A percentile compares a stretch with the other conserved stretches of the same genome.
phyloP scores from a whole-genome alignment of 1,140 invertebrate genomes.

The Phortica variegata region DNA sequence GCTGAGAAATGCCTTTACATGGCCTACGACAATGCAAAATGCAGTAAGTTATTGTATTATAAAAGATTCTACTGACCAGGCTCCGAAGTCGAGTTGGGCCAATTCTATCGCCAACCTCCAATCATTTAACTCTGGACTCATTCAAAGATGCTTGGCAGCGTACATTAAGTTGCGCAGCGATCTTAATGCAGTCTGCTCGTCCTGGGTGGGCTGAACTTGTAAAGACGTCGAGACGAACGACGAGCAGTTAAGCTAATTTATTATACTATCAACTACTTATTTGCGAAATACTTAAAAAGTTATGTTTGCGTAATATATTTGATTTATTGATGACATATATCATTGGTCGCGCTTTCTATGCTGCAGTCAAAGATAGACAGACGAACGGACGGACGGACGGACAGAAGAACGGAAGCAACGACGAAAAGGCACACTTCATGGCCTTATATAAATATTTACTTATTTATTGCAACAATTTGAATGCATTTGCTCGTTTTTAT shows the following conservation, averaged over 20 bases:
- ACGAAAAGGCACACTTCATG: too few species aligned
- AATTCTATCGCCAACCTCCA: conserved; percentile 2
- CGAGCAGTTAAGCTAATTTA: conserved; percentile 39
- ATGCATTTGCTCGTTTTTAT: too few species aligned
- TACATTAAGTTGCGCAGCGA: conserved; percentile 33
- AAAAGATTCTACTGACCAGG: too few species aligned
- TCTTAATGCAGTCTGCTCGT: conserved; percentile 2
- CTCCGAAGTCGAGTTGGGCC: too few species aligned
- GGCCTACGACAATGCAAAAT: conserved; percentile 26
- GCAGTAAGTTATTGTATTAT: conserved; percentile 1
- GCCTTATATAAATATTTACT: conserved; percentile 6
- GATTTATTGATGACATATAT: conserved; percentile 48
- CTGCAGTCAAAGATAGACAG: not conserved
- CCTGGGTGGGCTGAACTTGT: too few species aligned
- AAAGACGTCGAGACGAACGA: conserved; percentile 9
- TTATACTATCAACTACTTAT: conserved; percentile 25
- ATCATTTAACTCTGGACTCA: not conserved
- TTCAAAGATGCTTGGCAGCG: conserved; percentile 40
- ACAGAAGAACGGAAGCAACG: too few species aligned
- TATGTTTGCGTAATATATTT: conserved; percentile 34
- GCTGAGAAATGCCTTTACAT: conserved; percentile 10
- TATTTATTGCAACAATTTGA: not conserved
- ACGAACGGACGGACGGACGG: too few species aligned
- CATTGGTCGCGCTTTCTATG: conserved; percentile 33
- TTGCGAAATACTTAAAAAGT: conserved; percentile 42